Evolutionary conservation across 92 coral and sea anemone species (phyloP).

Genomic region (Umimayanthus kanabou): DNA sequence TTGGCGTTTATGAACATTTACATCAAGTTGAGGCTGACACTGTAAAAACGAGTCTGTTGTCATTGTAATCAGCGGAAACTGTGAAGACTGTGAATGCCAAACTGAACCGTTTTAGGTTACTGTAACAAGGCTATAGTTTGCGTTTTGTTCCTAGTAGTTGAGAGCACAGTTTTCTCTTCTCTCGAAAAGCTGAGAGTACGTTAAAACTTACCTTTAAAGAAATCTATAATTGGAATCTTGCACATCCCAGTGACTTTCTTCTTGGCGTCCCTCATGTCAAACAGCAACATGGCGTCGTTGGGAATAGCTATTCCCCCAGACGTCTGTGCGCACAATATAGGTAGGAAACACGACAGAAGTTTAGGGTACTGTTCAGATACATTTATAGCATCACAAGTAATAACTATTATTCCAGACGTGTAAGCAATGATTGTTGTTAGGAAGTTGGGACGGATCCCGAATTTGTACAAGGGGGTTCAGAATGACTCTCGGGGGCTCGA

Average conservation of each 20-base stretch:
- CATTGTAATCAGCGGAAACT: too few species aligned
- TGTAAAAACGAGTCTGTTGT: too few species aligned
- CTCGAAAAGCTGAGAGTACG: background rate
- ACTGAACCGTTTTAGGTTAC: background rate
- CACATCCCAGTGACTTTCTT: constrained; percentile 68
- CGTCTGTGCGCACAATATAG: constrained; percentile 44
- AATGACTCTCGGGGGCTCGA: too few species aligned
- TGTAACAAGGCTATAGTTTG: constrained; percentile 14
- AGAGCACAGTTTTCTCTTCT: background rate
- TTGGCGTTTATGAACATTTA: too few species aligned
- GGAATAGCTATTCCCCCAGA: constrained; percentile 81
- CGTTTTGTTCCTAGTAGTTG: constrained; percentile 6
- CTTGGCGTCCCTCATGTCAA: constrained; percentile 83
- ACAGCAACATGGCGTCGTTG: constrained; percentile 71
- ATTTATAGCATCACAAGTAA: too few species aligned
- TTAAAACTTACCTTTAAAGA: constrained; percentile 72
- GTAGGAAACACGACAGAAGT: background rate
- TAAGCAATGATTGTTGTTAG: too few species aligned
- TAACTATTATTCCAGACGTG: too few species aligned
- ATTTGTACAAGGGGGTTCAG: too few species aligned
- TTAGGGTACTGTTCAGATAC: background rate
- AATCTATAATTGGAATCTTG: constrained; percentile 73
- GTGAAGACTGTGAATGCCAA: too few species aligned
- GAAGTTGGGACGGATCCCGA: too few species aligned
- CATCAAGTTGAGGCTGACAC: too few species aligned